phyloP scores from a whole-genome alignment of 1,140 invertebrate genomes.

The Lordiphosa clarofinis region DNA sequence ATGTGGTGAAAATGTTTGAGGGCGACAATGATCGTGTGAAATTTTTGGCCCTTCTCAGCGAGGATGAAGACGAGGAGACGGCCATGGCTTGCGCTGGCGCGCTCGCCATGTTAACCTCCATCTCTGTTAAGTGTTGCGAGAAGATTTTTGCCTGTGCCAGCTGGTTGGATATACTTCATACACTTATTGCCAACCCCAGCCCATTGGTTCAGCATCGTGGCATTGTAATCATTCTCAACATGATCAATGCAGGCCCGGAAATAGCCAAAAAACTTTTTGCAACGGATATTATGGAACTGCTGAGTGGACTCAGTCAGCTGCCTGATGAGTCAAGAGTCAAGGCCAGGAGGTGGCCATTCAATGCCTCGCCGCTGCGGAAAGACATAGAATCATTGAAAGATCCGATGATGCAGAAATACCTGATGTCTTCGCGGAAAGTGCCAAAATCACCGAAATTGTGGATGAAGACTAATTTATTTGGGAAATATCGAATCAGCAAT shows the following conservation, averaged over 20 bases:
- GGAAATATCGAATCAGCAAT: neutral
- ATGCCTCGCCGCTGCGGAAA: slow-evolving; percentile 88
- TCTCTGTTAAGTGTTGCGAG: slow-evolving; percentile 87
- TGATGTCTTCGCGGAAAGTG: slow-evolving; percentile 63
- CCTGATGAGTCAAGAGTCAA: slow-evolving; percentile 83
- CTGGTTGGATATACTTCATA: slow-evolving; percentile 88
- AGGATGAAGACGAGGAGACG: slow-evolving; percentile 92
- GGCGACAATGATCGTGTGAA: slow-evolving; percentile 95
- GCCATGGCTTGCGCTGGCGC: slow-evolving; percentile 92
- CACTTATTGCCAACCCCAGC: slow-evolving; percentile 89
- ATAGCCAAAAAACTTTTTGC: slow-evolving; percentile 90
- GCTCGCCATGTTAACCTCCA: slow-evolving; percentile 91
- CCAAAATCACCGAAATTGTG: slow-evolving; percentile 61
- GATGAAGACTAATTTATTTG: slow-evolving; percentile 32
- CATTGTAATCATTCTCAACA: slow-evolving; percentile 88
- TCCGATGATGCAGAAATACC: slow-evolving; percentile 65
- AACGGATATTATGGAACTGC: slow-evolving; percentile 92
- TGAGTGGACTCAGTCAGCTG: slow-evolving; percentile 91
- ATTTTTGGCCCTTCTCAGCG: slow-evolving; percentile 89
- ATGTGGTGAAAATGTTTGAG: slow-evolving; percentile 90
- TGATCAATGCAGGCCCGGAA: slow-evolving; percentile 88
- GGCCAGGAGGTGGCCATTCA: slow-evolving; percentile 86
- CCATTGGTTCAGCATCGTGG: slow-evolving; percentile 92
- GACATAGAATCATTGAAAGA: slow-evolving; percentile 89
- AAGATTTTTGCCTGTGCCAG: slow-evolving; percentile 89